These are phyloP conservation scores for Penaeus japonicus DNA, from an alignment of 1,140 invertebrate genomes.

Conservation along the genomic window DNA sequence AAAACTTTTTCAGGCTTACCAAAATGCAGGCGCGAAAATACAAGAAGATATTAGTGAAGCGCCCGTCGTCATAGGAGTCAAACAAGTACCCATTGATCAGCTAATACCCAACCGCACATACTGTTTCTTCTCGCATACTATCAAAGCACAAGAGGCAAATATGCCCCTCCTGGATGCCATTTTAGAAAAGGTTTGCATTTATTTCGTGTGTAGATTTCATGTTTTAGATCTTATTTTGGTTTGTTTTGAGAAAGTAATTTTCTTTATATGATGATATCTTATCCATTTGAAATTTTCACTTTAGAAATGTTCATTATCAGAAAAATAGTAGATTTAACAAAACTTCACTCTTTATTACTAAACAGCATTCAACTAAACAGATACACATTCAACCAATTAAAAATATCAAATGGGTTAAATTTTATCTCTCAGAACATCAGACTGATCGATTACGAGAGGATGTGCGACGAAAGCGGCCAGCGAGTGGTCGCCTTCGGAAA, in stretches of 20 bases:
- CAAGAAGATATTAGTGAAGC: slow-evolving; percentile 98
- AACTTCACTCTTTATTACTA: too few relatives aligned
- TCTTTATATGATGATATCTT: too few relatives aligned
- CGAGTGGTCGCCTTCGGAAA: slow-evolving; percentile 98
- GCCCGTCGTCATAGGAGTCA: slow-evolving; percentile 95
- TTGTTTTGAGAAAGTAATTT: too few relatives aligned
- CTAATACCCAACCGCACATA: slow-evolving; percentile 96
- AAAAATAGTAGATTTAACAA: too few relatives aligned
- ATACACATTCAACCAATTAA: not conserved
- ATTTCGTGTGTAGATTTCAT: not conserved
- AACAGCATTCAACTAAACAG: too few relatives aligned
- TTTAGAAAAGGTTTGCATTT: slow-evolving; percentile 79
- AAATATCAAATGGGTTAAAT: too few relatives aligned
- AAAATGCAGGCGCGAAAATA: slow-evolving; percentile 86
- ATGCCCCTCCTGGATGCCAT: slow-evolving; percentile 97
- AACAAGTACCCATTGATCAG: slow-evolving; percentile 94
- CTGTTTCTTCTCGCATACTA: slow-evolving; percentile 98
- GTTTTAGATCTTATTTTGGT: too few relatives aligned
- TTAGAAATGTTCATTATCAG: too few relatives aligned
- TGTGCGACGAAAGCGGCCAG: slow-evolving; percentile 87
- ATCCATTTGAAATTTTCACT: too few relatives aligned
- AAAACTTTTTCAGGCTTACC: slow-evolving; percentile 74
- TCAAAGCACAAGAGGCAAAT: slow-evolving; percentile 98
- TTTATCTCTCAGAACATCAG: slow-evolving; percentile 80
- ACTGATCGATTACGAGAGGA: slow-evolving; percentile 96